Evolutionary conservation across 2,888 invertebrate species (phyloP).

Genomic region (Watsonalla binaria): DNA sequence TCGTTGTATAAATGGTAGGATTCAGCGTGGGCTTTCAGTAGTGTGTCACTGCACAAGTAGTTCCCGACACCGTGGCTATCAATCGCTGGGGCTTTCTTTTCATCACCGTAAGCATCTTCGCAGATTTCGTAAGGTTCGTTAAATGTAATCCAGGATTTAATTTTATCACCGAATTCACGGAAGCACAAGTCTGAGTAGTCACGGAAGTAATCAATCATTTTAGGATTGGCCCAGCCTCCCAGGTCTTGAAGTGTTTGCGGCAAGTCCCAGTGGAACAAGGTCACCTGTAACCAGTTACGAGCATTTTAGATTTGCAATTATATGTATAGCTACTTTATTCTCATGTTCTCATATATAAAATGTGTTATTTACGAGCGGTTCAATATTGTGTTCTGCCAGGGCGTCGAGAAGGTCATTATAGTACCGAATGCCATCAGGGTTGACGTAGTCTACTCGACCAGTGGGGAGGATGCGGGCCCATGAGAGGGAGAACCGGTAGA

Average conservation of each 20-base stretch:
- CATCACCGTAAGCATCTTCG: conserved; percentile 74
- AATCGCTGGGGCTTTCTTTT: conserved; percentile 72
- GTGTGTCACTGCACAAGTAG: conserved; percentile 81
- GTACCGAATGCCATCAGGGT: conserved; percentile 80
- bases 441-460: conserved; percentile 75
- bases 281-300: conserved; percentile 57
- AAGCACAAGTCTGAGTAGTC: conserved; percentile 78
- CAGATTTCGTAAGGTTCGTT: conserved; percentile 82
- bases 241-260: conserved; percentile 79
- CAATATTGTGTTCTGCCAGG: conserved; percentile 79
- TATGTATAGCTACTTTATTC: background rate
- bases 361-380: conserved; percentile 73
- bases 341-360: background rate
- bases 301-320: background rate
- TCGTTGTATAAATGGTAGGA: conserved; percentile 81
- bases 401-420: conserved; percentile 82
- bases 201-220: conserved; percentile 73
- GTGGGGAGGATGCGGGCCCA: conserved; percentile 82
- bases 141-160: conserved; percentile 83
- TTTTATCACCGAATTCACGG: conserved; percentile 74
- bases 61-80: conserved; percentile 78
- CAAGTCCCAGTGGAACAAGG: conserved; percentile 84
- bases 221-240: conserved; percentile 77
- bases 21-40: conserved; percentile 83
- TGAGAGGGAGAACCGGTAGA: conserved; percentile 79